Conservation (phyloP, 1,140 invertebrate species). For the Scaptodrosophila lebanonensis region DNA sequence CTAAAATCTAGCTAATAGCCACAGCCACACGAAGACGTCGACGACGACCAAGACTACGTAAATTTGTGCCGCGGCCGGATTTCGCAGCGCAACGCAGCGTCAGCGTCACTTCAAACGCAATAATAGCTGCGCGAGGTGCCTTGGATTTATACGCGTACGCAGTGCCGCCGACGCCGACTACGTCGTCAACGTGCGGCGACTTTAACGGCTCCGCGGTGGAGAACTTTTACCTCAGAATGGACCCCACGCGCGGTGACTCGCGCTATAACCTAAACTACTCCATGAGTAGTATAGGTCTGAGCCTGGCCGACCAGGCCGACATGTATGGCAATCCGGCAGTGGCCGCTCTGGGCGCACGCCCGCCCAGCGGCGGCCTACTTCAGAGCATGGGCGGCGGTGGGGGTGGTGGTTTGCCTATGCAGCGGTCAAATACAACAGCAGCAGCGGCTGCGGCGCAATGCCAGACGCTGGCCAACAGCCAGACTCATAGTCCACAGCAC, state of each 20-base stretch:
- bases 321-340: constrained; percentile 84
- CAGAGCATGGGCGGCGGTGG: constrained; percentile 78
- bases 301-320: constrained; percentile 85
- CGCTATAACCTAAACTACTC: constrained; percentile 89
- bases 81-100: not conserved
- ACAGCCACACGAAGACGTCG: constrained; percentile 12
- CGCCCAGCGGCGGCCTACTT: constrained; percentile 79
- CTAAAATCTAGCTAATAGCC: constrained; percentile 29
- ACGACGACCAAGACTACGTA: constrained; percentile 1
- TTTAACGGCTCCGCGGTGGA: constrained; percentile 79
- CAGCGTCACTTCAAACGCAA: constrained; percentile 26
- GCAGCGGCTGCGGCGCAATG: constrained; percentile 68
- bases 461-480: constrained; percentile 53
- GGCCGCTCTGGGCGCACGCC: constrained; percentile 76
- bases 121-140: constrained; percentile 74
- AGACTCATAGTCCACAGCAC: constrained; percentile 58
- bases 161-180: not conserved
- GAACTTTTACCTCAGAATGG: constrained; percentile 84
- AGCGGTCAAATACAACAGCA: constrained; percentile 30
- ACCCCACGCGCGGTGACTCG: constrained; percentile 89
- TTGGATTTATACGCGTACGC: constrained; percentile 56
- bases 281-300: constrained; percentile 83
- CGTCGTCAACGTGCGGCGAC: not conserved
- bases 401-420: constrained; percentile 77
- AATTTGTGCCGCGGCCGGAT: constrained; percentile 63